A percentile compares a stretch with the other conserved stretches of the same genome.
These are phyloP conservation scores for Drosophila sechellia DNA, from an alignment of 1,140 invertebrate species.

Conservation along the genomic window DNA sequence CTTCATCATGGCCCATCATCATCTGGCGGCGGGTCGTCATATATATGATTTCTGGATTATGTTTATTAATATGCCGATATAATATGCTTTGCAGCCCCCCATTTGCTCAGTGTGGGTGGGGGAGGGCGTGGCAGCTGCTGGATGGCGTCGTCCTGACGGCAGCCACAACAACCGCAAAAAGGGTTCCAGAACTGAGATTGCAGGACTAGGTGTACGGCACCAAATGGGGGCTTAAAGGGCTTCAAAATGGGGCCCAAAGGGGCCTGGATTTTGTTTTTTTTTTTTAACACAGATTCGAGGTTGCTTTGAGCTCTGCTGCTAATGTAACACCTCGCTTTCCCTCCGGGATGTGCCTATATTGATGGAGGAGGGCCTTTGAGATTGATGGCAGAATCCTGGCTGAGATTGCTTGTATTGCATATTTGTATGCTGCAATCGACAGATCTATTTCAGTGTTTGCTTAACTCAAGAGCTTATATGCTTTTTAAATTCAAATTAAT, in stretches of 20 bases:
- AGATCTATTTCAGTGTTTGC: not conserved
- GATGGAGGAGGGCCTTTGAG: not conserved
- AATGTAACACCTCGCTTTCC: constrained; percentile 2
- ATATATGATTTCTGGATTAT: constrained; percentile 57
- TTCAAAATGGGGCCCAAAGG: not conserved
- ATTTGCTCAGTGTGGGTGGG: not conserved
- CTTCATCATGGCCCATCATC: constrained; percentile 9
- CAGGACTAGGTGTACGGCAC: not conserved
- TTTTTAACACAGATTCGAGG: constrained; percentile 1
- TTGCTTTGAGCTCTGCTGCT: constrained; percentile 7
- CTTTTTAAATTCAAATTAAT: too few species aligned
- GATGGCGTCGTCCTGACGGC: constrained; percentile 37
- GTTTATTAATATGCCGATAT: constrained; percentile 53
- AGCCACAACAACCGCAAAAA: constrained; percentile 29
- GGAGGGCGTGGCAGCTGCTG: constrained; percentile 24
- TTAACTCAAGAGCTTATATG: not conserved
- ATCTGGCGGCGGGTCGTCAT: constrained; percentile 20
- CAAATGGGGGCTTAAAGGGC: not conserved
- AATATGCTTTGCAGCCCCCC: constrained; percentile 23
- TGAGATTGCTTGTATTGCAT: not conserved
- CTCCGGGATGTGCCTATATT: not conserved
- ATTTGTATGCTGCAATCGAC: not conserved
- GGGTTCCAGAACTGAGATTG: constrained; percentile 10
- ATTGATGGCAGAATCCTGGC: constrained; percentile 4
- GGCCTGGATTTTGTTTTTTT: not conserved